Percentiles rank a stretch among this genome's conserved stretches.
Evolutionary conservation across 2,113 vertebrate species (phyloP).

Genomic region (Caretta caretta): DNA sequence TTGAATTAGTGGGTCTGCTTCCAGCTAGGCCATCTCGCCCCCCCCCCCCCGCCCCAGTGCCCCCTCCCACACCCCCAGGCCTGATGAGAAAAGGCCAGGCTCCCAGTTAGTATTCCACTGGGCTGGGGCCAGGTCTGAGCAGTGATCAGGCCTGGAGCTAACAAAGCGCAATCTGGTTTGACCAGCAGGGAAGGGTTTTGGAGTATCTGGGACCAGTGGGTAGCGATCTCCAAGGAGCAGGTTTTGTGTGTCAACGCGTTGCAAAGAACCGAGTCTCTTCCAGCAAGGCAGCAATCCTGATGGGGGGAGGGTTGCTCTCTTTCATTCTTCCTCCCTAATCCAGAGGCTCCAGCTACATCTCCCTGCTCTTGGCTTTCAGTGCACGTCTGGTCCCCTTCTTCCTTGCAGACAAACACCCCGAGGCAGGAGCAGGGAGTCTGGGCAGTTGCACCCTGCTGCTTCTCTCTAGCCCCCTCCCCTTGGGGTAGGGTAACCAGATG

Average conservation of each 20-base stretch:
- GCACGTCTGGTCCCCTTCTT: not conserved
- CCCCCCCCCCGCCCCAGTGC: not conserved
- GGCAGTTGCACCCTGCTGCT: not conserved
- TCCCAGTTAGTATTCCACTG: slow-evolving; percentile 80
- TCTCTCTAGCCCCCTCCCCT: not conserved
- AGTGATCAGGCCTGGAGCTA: slow-evolving; percentile 84
- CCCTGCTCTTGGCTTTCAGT: not conserved
- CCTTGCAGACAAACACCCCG: not conserved
- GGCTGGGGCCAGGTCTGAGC: slow-evolving; percentile 81
- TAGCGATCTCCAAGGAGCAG: not conserved
- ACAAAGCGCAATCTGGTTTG: slow-evolving; percentile 86
- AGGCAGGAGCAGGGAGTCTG: not conserved
- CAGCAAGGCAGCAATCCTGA: not conserved
- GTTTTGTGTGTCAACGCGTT: slow-evolving; percentile 81
- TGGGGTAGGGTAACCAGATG: not conserved
- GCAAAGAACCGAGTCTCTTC: slow-evolving; percentile 77
- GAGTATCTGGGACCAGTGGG: not conserved
- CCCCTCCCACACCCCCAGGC: not conserved
- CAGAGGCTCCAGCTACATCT: not conserved
- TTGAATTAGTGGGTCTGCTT: not conserved
- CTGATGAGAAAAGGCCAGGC: not conserved
- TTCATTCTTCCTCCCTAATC: slow-evolving; percentile 14
- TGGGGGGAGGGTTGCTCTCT: not conserved
- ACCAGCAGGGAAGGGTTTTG: slow-evolving; percentile 54
- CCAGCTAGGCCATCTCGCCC: not conserved